Percentiles rank a stretch among this genome's conserved stretches.
Evolutionary conservation across 2,888 invertebrate genomes (phyloP).

Genomic region (Eilema caniola): DNA sequence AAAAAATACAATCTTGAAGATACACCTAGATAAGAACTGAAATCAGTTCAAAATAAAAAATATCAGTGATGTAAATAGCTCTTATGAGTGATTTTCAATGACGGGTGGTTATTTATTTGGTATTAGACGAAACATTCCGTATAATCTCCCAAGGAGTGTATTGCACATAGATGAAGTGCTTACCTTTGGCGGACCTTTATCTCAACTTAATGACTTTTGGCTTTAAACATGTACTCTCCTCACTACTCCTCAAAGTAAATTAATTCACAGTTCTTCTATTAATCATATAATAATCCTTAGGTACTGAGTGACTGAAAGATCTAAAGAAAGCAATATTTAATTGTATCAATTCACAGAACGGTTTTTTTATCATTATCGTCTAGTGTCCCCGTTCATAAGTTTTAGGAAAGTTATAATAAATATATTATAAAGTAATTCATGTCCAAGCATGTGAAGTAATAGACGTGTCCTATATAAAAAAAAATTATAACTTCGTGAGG

Average conservation of each 20-base stretch:
- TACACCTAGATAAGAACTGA: too few species aligned
- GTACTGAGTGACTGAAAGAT: too few species aligned
- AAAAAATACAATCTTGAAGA: too few species aligned
- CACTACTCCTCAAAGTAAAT: conserved; percentile 1
- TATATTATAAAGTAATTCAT: neutral
- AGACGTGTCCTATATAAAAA: too few species aligned
- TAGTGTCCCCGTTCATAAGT: neutral
- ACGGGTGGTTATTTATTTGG: neutral
- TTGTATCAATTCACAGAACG: neutral
- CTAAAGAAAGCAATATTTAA: too few species aligned
- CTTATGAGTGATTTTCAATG: too few species aligned
- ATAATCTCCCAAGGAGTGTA: conserved; percentile 50
- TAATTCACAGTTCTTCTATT: neutral
- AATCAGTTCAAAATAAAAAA: neutral
- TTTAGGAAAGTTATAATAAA: neutral
- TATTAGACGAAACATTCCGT: conserved; percentile 28
- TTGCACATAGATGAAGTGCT: conserved; percentile 44
- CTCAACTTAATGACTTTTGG: conserved; percentile 42
- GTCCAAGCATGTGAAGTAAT: neutral
- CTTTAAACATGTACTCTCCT: conserved; percentile 18
- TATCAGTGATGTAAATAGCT: neutral
- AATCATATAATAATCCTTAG: neutral
- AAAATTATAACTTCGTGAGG: too few species aligned
- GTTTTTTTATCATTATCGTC: neutral
- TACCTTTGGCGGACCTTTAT: conserved; percentile 46